Conservation (phyloP, 1,140 invertebrate species). For the Meloidogyne exigua region DNA sequence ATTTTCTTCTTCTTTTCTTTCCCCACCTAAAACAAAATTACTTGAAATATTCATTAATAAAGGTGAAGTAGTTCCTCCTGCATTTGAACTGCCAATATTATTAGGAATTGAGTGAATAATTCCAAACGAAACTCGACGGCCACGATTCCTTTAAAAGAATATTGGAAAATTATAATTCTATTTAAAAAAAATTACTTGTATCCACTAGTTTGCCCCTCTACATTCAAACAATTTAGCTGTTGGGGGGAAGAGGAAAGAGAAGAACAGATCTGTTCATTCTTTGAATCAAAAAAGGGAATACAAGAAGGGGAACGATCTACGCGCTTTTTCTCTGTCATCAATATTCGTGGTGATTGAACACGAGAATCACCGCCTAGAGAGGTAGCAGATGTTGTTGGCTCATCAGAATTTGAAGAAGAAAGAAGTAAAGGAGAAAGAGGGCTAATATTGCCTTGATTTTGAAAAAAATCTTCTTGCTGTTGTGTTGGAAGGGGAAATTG, state of each 20-base stretch:
- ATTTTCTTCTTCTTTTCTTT: not conserved
- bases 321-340: not conserved
- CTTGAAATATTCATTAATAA: constrained; percentile 13
- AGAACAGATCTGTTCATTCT: not conserved
- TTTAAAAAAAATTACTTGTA: constrained; percentile 2
- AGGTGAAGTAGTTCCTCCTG: not conserved
- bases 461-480: not conserved
- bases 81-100: constrained; percentile 1
- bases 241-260: constrained; percentile 10
- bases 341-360: constrained; percentile 1
- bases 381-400: not conserved
- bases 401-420: constrained; percentile 17
- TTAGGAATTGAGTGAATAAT: constrained; percentile 48
- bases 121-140: constrained; percentile 50
- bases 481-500: not conserved
- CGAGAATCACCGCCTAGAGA: constrained; percentile 15
- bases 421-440: not conserved
- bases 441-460: constrained; percentile 1
- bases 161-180: too few species aligned
- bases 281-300: not conserved
- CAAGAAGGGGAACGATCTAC: constrained; percentile 22
- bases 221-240: constrained; percentile 4
- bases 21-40: too few species aligned
- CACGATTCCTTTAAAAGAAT: constrained; percentile 41
- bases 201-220: constrained; percentile 14